Evolutionary conservation across 2,113 vertebrate genomes (phyloP), one percentile per base, ranked within the genome.

Genomic region (Pogonocichla stellata): DNA sequence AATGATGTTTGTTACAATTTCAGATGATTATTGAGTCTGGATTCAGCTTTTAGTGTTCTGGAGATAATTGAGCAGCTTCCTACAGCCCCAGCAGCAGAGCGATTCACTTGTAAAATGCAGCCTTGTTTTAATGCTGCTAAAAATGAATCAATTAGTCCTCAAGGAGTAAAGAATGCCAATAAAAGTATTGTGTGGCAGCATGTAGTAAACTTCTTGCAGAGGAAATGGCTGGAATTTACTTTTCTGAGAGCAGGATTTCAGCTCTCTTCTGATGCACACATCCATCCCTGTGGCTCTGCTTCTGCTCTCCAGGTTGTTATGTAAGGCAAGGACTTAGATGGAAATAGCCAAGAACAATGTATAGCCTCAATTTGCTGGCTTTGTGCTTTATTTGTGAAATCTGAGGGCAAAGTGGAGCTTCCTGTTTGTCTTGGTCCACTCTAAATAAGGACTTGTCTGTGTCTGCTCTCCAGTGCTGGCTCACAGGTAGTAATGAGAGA

Each of bases 71-170:
- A 90, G 66, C 8, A 0, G 66, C 64, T 93, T 91, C 78, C 75
- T 78, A 31, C 60, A 50, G 84, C 79, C 61, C 95, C 90, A 82
- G 91, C 33, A 73, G 81, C 18, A 7, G 13, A 88, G 54, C 3
- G 0, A 72, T 93, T 95, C 71, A 20, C 69, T 92, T 84, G 48
- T 86, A 86, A 94, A 97, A 94, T 58, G 84, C 80, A 95, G 42
- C 78, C 83, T 91, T 80, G 60, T 86, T 96, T 83, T 92, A 95
- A 79, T 93, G 86, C 74, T 78, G 51, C 64, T 96, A 90, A 95
- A 95, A 94, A 91, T 90, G 60, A 93, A 95, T 66, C 88, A 91
- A 97, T 85, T 93, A 86, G 65, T 92, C 93, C 88, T 96, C 38
- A 8, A 91, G 88, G 95, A 95, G 57, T 95, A 95, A 93, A 73